Base-by-base conservation (phyloP, 2,888 invertebrate species). In the Eurytoma californica region DNA sequence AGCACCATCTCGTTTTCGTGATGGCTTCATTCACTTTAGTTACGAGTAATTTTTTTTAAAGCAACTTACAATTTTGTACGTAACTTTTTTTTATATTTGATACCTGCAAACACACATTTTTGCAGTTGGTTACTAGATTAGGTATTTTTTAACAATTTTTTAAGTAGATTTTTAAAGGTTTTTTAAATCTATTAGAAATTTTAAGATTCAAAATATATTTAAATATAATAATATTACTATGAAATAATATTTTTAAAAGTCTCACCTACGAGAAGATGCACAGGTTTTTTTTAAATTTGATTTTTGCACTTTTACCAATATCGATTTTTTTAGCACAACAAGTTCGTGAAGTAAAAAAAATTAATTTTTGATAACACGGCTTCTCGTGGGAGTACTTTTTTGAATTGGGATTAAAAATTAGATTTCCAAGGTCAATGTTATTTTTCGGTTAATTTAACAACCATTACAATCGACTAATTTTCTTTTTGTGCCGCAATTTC, bases 181-280 rank as follows among this genome's bases (percentile, higher is more conserved):
- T 58, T 30, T 7, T 39, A 39, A 39, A 39, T 39, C 39, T 39
- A 9, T 9, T 39, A 39, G 39, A 39, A 9, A 9, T 39, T 39
- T 7, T 61, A 16, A 16, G 12, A 18, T n/a, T 39, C 0, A n/a
- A 39, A 20, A 14, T 60, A 14, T 60, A 9, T 60, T 24, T 28
- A 24, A 2, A 24, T 49, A 13, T 60, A 24, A 24, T 24, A 24
- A 58, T 0, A 53, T 53, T 4, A 16, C 0, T 53, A n/a, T 16
- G 53, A 14, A n/a, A n/a, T 14, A 9, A 7, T 39, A 39, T 39
- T 39, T 39, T 39, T 39, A 16, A 12, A n/a, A 55, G 55, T 72
- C 55, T 63, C 55, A 72, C 24, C 20, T 61, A 72, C 77, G 77
- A 78, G 77, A 78, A 78, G 77, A 78, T 53, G 60, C 18, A 72